These are phyloP conservation scores for Lasioglossum albipes DNA, from an alignment of 1,140 invertebrate species.

Conservation along the genomic window DNA sequence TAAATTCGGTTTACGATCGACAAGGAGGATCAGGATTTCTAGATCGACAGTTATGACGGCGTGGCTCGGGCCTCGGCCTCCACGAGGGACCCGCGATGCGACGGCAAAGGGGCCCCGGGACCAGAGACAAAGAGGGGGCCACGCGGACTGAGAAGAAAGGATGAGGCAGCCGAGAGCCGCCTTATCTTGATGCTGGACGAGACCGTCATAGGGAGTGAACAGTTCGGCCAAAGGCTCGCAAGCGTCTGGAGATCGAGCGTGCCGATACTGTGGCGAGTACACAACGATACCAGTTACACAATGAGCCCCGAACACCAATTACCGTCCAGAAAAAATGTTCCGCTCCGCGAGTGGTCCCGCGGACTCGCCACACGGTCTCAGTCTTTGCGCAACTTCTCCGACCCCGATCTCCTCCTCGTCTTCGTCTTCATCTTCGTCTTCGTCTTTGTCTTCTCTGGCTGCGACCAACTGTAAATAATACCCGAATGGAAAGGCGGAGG, in stretches of 20 bases:
- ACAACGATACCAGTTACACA: constrained; percentile 70
- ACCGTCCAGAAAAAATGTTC: constrained; percentile 61
- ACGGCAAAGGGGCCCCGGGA: background rate
- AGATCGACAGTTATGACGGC: constrained; percentile 55
- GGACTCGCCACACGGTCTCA: constrained; percentile 9
- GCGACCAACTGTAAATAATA: constrained; percentile 29
- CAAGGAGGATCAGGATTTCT: constrained; percentile 35
- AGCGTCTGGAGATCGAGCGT: constrained; percentile 65
- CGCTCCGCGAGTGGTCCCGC: constrained; percentile 56
- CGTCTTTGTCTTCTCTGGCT: constrained; percentile 28
- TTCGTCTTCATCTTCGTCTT: constrained; percentile 14
- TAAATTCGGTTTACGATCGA: constrained; percentile 59
- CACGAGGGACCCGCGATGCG: too few relatives aligned
- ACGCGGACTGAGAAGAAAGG: background rate
- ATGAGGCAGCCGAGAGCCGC: background rate
- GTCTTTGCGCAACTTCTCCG: constrained; percentile 37
- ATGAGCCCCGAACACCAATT: constrained; percentile 70
- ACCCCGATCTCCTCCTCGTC: background rate
- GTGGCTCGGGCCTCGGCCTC: too few relatives aligned
- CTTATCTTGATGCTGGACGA: constrained; percentile 67
- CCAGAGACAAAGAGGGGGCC: background rate
- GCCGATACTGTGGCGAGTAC: constrained; percentile 65
- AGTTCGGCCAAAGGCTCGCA: constrained; percentile 59
- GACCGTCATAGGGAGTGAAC: constrained; percentile 63
- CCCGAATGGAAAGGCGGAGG: background rate